Conservation (phyloP, 2,888 invertebrate species). For the Chrysotoxum bicinctum region DNA sequence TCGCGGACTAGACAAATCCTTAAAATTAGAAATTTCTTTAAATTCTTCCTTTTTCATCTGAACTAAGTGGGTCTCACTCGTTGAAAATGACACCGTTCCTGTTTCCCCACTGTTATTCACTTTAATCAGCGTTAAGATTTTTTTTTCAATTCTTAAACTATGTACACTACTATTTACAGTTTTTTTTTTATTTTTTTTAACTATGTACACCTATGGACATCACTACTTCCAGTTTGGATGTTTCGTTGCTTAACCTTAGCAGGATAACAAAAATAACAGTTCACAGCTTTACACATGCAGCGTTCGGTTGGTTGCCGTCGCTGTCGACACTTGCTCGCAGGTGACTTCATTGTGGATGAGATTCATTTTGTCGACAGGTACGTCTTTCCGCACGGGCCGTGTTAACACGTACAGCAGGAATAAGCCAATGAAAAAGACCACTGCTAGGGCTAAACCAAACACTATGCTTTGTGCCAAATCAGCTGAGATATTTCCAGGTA, state of each 20-base stretch:
- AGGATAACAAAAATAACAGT: conserved; percentile 39
- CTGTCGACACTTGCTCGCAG: conserved; percentile 74
- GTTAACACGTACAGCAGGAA: conserved; percentile 73
- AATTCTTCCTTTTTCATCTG: conserved; percentile 14
- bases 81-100: conserved; percentile 28
- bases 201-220: conserved; percentile 71
- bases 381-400: conserved; percentile 74
- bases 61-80: conserved; percentile 59
- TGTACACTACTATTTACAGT: conserved; percentile 70
- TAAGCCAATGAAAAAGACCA: conserved; percentile 74
- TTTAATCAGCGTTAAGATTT: conserved; percentile 35
- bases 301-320: conserved; percentile 72
- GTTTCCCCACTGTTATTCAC: conserved; percentile 40
- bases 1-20: conserved; percentile 72
- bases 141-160: conserved; percentile 61
- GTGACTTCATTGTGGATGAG: conserved; percentile 75
- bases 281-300: conserved; percentile 75
- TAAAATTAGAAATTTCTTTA: conserved; percentile 55
- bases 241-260: conserved; percentile 66
- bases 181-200: conserved; percentile 48
- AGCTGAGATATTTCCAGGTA: conserved; percentile 49
- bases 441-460: conserved; percentile 74
- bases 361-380: conserved; percentile 74
- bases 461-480: conserved; percentile 73
- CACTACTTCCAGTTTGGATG: conserved; percentile 61